Evolutionary conservation across 2,113 vertebrate genomes (phyloP).

Genomic region (Brachypodius melanocephalos): DNA sequence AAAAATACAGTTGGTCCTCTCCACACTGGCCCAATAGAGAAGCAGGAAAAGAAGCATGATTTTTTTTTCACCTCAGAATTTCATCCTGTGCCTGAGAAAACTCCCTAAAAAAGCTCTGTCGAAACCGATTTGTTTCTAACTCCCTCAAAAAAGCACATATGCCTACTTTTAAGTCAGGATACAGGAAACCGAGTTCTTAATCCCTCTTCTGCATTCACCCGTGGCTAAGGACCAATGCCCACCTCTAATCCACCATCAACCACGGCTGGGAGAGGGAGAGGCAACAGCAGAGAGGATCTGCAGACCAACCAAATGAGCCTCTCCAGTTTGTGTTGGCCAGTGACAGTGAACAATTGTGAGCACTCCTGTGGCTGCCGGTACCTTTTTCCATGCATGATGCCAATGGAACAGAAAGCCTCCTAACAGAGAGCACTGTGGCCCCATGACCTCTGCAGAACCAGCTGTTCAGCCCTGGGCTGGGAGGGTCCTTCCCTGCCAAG

Average conservation of each 20-base stretch:
- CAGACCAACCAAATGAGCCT: background rate
- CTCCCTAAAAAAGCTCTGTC: conserved; percentile 55
- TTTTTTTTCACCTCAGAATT: conserved; percentile 57
- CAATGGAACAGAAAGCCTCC: background rate
- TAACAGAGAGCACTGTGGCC: background rate
- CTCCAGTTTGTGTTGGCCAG: background rate
- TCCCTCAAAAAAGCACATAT: conserved; percentile 45
- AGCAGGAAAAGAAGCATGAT: background rate
- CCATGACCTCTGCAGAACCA: background rate
- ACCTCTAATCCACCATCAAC: background rate
- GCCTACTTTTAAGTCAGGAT: conserved; percentile 44
- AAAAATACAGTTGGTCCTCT: conserved; percentile 50
- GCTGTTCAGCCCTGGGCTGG: background rate
- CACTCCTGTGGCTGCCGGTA: background rate
- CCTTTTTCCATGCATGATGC: background rate
- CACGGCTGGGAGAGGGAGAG: background rate
- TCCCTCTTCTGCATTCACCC: background rate
- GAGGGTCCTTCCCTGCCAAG: background rate
- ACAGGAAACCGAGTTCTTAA: background rate
- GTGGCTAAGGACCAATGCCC: background rate
- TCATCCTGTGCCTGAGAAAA: conserved; percentile 66
- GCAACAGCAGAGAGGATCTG: background rate
- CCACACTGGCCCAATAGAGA: conserved; percentile 5
- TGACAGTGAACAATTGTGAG: rapidly evolving
- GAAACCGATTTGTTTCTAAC: conserved; percentile 22